Conservation (phyloP, 2,113 vertebrate species). For the Menura novaehollandiae region DNA sequence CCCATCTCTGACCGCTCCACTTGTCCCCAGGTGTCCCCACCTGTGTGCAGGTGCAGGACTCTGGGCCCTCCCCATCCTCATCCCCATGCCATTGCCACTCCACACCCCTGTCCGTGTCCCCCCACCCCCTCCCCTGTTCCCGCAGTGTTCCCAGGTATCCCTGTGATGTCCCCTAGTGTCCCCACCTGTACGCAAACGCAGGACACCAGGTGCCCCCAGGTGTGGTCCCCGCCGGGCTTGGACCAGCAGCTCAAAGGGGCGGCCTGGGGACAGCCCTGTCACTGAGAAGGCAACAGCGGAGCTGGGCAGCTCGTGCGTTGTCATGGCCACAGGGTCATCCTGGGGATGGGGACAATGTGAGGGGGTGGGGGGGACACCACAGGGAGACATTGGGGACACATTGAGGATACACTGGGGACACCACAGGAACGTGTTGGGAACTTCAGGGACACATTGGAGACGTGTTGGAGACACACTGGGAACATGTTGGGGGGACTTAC, state of each 20-base stretch:
- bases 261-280: constrained; percentile 12
- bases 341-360: background rate
- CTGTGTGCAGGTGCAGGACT: background rate
- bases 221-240: background rate
- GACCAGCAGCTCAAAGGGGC: constrained; percentile 8
- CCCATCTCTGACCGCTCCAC: background rate
- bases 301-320: background rate
- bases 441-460: background rate
- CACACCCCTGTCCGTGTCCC: background rate
- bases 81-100: rapidly evolving
- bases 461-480: background rate
- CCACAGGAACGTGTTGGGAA: no score
- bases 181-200: constrained; percentile 26
- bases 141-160: background rate
- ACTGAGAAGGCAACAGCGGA: background rate
- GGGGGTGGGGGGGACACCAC: rapidly evolving
- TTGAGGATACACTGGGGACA: background rate
- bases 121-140: background rate
- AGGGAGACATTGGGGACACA: background rate
- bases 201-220: background rate
- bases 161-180: background rate
- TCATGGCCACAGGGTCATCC: background rate
- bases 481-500: background rate
- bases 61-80: background rate
- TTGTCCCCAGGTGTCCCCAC: background rate